These are phyloP conservation scores for Vandiemenella viatica DNA, from an alignment of 2,888 invertebrate species.

Conservation along the genomic window DNA sequence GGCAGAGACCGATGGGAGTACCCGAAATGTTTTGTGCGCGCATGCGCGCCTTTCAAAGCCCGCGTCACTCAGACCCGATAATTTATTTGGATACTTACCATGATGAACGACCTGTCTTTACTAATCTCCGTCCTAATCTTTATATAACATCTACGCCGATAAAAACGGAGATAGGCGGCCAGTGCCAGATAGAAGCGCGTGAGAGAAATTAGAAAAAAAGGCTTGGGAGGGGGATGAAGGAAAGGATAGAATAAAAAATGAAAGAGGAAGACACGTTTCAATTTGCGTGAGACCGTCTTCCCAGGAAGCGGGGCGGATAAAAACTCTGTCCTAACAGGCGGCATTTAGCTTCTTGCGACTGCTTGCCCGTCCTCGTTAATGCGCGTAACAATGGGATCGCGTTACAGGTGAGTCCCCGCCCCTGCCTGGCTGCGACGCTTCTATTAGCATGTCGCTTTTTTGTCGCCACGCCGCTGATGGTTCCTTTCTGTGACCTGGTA, in stretches of 20 bases:
- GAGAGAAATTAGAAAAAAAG: neutral
- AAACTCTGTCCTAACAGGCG: neutral
- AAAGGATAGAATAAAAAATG: conserved; percentile 2
- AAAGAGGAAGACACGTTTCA: conserved; percentile 8
- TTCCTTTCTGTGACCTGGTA: no score
- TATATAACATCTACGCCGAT: neutral
- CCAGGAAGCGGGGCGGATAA: neutral
- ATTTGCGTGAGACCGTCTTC: conserved; percentile 5
- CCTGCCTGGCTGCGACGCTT: no score
- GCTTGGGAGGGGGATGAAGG: no score
- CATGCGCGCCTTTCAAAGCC: neutral
- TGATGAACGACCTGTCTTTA: conserved; percentile 5
- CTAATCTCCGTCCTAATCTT: conserved; percentile 8
- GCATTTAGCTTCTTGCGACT: conserved; percentile 8
- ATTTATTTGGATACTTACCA: conserved; percentile 4
- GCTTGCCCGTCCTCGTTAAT: conserved; percentile 4
- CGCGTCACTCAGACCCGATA: neutral
- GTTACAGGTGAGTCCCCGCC: conserved; percentile 1
- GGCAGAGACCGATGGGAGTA: neutral
- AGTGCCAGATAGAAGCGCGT: no score
- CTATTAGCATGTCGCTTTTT: no score
- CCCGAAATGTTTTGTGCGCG: neutral
- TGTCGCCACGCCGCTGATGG: no score
- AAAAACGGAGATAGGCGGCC: neutral
- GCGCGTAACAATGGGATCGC: conserved; percentile 6